Evolutionary conservation across 2,888 invertebrate genomes (phyloP).

Genomic region (Vanessa cardui): DNA sequence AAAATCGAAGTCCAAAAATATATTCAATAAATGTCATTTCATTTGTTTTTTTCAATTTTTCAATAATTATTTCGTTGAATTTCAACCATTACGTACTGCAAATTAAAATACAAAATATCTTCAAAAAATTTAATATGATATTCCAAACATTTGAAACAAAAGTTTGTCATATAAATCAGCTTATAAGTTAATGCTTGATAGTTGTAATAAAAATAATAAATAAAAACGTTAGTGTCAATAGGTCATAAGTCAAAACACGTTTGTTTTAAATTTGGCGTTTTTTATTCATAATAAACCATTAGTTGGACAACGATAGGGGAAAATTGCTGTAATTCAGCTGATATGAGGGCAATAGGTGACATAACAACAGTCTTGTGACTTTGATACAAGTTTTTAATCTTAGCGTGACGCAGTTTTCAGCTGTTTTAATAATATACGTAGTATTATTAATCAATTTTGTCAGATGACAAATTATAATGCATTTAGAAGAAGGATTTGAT

Average conservation of each 20-base stretch:
- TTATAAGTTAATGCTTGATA: not conserved
- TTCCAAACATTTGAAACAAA: no score
- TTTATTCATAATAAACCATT: conserved; percentile 20
- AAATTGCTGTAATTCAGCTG: conserved; percentile 35
- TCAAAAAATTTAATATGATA: no score
- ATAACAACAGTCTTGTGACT: conserved; percentile 44
- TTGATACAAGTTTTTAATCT: conserved; percentile 9
- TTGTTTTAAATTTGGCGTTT: conserved; percentile 11
- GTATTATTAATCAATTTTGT: no score
- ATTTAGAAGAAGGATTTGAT: no score
- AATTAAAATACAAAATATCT: no score
- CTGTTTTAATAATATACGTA: not conserved
- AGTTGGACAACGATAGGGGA: conserved; percentile 18
- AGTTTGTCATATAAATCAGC: no score
- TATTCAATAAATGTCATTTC: no score
- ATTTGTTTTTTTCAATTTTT: no score
- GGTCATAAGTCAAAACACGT: conserved; percentile 12
- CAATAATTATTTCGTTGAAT: no score
- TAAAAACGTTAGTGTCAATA: conserved; percentile 12
- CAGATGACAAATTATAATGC: no score
- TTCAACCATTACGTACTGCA: no score
- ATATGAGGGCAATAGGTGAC: conserved; percentile 55
- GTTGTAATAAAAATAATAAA: conserved; percentile 1
- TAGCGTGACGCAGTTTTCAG: conserved; percentile 15
- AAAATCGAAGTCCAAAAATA: no score